Evolutionary conservation across 2,888 invertebrate species (phyloP), one percentile per base, ranked within the genome.

Genomic region (Andricus curvator): DNA sequence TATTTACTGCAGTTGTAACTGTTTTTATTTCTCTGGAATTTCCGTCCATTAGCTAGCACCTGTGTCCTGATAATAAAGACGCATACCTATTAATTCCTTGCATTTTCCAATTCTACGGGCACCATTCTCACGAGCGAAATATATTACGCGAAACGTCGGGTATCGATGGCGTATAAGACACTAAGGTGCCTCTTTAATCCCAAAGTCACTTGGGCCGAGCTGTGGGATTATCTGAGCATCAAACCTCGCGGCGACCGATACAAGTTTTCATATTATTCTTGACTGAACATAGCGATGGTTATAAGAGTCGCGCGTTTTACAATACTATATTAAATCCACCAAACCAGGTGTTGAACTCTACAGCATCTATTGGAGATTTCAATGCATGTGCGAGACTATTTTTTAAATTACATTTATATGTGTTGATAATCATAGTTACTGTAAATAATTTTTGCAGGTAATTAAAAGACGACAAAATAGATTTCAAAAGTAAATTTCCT

Each of bases 231-330:
- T 89, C 88, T 87, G 87, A 84, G 85, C 87, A 89, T 88, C 88
- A 88, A 89, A 88, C 85, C 88, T 88, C 85, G 86, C 86, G 87
- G 88, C 89, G 87, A 89, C 87, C 87, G 88, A 88, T 88, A 88
- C 88, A 84, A 85, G 88, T 88, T 88, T 87, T 88, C 87, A 85
- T 88, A 88, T 88, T 87, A 88, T 88, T 88, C 88, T 87, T 86
- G 84, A 82, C 85, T 84, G 81, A 80, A 82, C 77, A 67, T 78
- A 78, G 81, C 81, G 85, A 84, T 78, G 83, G 82, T 81, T 83
- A 80, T 82, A 83, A 85, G 78, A 80, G 78, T 83, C 84, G 78
- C 81, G 80, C 82, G 81, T 84, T 83, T 81, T 81, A 25, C 25
- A 5, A 15, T 25, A 25, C 25, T 13, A 15, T 25, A 6, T 17